Evolutionary conservation across 1,140 invertebrate genomes (phyloP).

Genomic region (Idris sp.): DNA sequence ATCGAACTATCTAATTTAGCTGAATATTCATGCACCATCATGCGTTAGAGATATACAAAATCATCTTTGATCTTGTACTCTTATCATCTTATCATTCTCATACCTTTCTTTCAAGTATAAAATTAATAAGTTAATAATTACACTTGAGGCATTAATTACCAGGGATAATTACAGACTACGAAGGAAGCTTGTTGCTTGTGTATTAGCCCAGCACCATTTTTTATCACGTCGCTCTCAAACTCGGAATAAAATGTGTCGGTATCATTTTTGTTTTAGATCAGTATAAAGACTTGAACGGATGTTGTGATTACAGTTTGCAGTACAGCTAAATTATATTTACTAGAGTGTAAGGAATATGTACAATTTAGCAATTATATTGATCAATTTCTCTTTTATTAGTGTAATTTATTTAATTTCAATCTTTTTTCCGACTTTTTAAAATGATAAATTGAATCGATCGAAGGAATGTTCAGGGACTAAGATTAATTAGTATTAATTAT

Average conservation of each 20-base stretch:
- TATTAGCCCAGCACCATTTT: slow-evolving; percentile 33
- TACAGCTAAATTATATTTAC: slow-evolving; percentile 18
- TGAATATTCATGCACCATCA: slow-evolving; percentile 31
- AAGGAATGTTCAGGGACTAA: too few species aligned
- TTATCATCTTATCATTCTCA: slow-evolving; percentile 38
- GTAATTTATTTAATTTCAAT: background rate
- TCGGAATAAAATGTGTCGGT: slow-evolving; percentile 28
- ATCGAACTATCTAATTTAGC: slow-evolving; percentile 14
- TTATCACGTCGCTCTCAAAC: slow-evolving; percentile 8
- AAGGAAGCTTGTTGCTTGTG: slow-evolving; percentile 4
- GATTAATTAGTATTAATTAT: too few species aligned
- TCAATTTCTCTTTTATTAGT: slow-evolving; percentile 15
- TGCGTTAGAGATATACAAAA: slow-evolving; percentile 17
- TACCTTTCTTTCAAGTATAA: slow-evolving; percentile 16
- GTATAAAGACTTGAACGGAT: slow-evolving; percentile 14
- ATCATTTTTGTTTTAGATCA: slow-evolving; percentile 21
- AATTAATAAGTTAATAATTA: slow-evolving; percentile 57
- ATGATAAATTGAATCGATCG: too few species aligned
- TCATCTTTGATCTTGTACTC: slow-evolving; percentile 16
- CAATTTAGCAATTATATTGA: slow-evolving; percentile 12
- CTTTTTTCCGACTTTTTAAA: background rate
- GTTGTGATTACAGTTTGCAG: slow-evolving; percentile 24
- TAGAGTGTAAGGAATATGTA: background rate
- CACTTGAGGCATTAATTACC: slow-evolving; percentile 20
- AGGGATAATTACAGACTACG: slow-evolving; percentile 26